These are phyloP conservation scores for Campylomormyrus tamandua DNA, from an alignment of 2,113 vertebrate genomes.

Conservation along the genomic window DNA sequence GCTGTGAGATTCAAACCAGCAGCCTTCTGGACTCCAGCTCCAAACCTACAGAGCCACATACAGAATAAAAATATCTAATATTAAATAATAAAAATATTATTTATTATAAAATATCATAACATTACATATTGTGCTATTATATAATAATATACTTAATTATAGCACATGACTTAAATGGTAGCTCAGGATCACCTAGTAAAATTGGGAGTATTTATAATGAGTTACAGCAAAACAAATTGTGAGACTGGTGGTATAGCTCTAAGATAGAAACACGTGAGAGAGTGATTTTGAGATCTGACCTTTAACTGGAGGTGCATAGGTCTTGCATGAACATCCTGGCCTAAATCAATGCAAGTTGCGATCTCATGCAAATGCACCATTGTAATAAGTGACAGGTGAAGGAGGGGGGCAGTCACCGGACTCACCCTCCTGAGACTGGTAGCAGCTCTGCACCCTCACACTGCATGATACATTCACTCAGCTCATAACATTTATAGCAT, in stretches of 20 bases:
- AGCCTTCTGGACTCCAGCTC: not conserved
- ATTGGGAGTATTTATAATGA: not conserved
- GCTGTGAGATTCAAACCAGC: not conserved
- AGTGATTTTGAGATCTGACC: not conserved
- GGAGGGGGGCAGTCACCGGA: not conserved
- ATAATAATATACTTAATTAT: not conserved
- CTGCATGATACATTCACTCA: not conserved
- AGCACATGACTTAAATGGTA: not conserved
- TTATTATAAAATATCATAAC: not conserved
- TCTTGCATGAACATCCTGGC: not conserved
- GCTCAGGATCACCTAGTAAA: not conserved
- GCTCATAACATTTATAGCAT: not conserved
- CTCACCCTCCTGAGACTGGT: not conserved
- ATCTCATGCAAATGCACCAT: not conserved
- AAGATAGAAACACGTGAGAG: not conserved
- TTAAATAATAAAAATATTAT: too few species aligned
- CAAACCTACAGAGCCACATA: not conserved
- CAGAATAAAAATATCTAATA: not conserved
- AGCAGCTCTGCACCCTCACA: not conserved
- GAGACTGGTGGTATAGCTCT: not conserved
- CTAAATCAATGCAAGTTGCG: not conserved
- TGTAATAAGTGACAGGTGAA: not conserved
- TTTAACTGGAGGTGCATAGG: not conserved
- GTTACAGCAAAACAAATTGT: not conserved
- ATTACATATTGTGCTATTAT: not conserved